phyloP scores from a whole-genome alignment of 1,140 invertebrate genomes.

The Ceratosolen solmsi region DNA sequence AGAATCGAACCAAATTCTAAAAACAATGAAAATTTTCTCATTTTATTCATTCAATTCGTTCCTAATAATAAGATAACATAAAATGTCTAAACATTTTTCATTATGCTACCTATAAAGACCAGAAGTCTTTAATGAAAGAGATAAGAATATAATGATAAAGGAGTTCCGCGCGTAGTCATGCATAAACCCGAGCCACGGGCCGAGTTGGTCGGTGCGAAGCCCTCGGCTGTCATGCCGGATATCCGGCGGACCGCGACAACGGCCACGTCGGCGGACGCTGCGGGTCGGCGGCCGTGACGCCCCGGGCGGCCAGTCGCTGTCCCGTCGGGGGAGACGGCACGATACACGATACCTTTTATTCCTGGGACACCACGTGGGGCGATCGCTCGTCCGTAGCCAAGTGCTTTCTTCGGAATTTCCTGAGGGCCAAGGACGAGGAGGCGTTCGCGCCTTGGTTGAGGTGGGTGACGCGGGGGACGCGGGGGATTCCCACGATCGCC shows the following conservation, averaged over 20 bases:
- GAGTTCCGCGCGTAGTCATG: background rate
- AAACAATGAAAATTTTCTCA: no score
- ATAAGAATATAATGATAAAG: no score
- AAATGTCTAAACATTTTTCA: no score
- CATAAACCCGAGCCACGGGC: background rate
- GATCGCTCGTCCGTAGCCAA: background rate
- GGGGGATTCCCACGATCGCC: background rate
- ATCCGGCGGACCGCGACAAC: conserved; percentile 16
- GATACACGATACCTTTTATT: background rate
- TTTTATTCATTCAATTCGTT: no score
- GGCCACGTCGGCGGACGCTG: background rate
- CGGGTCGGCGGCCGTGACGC: background rate
- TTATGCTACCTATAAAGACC: no score
- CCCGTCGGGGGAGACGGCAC: background rate
- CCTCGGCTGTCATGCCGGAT: background rate
- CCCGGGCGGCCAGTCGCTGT: no score
- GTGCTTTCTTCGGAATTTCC: background rate
- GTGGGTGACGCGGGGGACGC: no score
- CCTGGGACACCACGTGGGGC: background rate
- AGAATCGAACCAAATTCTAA: no score
- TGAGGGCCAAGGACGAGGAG: background rate
- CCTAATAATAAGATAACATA: no score
- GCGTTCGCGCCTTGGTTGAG: no score
- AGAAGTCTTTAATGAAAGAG: no score
- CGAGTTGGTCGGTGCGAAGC: background rate